Conservation (phyloP, 92 coral and sea anemone genomes). For the Palythoa grandis region DNA sequence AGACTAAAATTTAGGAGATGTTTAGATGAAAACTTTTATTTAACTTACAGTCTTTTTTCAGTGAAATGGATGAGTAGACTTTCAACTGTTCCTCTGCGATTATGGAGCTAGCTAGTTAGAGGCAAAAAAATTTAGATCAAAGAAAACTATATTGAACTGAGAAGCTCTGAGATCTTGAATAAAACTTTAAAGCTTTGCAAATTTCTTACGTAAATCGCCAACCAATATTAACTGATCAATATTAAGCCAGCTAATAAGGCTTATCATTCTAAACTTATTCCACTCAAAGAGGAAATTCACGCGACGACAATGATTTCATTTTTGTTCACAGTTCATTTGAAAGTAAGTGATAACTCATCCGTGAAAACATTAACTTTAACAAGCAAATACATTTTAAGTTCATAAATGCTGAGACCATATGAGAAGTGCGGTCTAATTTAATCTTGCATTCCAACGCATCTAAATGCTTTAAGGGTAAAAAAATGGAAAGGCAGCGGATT, state of each 20-base stretch:
- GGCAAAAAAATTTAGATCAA: background rate
- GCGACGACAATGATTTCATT: conserved; percentile 11
- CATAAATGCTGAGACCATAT: background rate
- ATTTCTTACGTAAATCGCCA: conserved; percentile 17
- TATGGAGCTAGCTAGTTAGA: background rate
- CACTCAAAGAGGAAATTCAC: conserved; percentile 30
- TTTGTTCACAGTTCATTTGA: conserved; percentile 13
- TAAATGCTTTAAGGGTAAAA: background rate
- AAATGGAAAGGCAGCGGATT: background rate
- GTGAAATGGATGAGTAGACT: background rate
- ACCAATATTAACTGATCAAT: conserved; percentile 13
- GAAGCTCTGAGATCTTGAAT: conserved; percentile 18
- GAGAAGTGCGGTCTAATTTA: background rate
- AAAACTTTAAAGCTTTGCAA: conserved; percentile 26
- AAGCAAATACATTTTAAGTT: background rate
- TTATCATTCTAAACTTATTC: background rate
- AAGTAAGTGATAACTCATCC: conserved; percentile 23
- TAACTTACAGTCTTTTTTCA: too few relatives aligned
- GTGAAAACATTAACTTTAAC: background rate
- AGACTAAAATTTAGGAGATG: too few relatives aligned
- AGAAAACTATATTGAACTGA: conserved; percentile 3
- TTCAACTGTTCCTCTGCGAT: background rate
- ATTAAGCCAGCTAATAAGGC: background rate
- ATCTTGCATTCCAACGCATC: conserved; percentile 20
- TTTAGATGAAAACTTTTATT: too few relatives aligned